Percentiles rank a stretch among this genome's conserved stretches.
These are phyloP conservation scores for Scarus forsteni DNA, from an alignment of 2,797 vertebrate genomes.

Conservation along the genomic window DNA sequence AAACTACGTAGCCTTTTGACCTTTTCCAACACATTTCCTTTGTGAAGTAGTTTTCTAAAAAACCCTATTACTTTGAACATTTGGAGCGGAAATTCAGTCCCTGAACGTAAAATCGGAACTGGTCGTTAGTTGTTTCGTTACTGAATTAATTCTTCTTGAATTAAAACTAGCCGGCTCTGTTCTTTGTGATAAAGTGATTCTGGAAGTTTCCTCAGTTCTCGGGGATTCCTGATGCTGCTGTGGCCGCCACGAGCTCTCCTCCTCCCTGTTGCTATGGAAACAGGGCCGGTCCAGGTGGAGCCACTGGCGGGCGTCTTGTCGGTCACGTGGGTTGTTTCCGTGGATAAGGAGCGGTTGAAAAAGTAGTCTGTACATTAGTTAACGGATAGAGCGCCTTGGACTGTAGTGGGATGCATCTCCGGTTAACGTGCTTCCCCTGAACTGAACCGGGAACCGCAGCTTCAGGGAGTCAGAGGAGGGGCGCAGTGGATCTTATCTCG, in stretches of 20 bases:
- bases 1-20: too few relatives aligned
- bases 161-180: too few relatives aligned
- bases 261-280: constrained; percentile 83
- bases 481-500: constrained; percentile 6
- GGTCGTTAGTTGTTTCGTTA: too few relatives aligned
- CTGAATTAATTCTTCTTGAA: too few relatives aligned
- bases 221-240: constrained; percentile 4
- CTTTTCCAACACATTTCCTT: too few relatives aligned
- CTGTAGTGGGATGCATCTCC: not conserved
- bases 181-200: not conserved
- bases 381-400: not conserved
- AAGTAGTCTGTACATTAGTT: constrained; percentile 57
- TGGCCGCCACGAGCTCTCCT: constrained; percentile 36
- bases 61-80: constrained; percentile 2
- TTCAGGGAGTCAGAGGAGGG: constrained; percentile 6
- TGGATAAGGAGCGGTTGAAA: constrained; percentile 80
- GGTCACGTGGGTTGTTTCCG: constrained; percentile 85
- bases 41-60: too few relatives aligned
- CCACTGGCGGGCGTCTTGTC: constrained; percentile 80
- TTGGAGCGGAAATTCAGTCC: not conserved
- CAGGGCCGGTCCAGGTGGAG: constrained; percentile 86
- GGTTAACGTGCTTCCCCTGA: not conserved
- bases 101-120: not conserved
- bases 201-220: not conserved
- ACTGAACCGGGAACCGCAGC: not conserved